Conservation (phyloP, 64 coral and sea anemone genomes). For the Catalaphyllia jardinei region DNA sequence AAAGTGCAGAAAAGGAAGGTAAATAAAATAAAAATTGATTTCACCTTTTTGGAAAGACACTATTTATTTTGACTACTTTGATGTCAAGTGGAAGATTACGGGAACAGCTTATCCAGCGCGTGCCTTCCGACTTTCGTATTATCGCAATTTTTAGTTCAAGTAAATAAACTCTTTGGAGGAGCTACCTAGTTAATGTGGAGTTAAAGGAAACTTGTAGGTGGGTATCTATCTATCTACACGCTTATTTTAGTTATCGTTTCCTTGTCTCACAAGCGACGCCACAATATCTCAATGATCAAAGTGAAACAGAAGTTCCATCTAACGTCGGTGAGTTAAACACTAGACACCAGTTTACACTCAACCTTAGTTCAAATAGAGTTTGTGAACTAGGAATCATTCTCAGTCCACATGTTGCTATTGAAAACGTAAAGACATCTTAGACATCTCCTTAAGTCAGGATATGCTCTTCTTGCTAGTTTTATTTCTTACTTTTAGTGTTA, state of each 20-base stretch:
- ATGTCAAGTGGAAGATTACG: too few species aligned
- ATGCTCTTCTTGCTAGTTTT: too few species aligned
- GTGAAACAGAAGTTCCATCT: conserved; percentile 18
- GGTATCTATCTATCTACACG: background rate
- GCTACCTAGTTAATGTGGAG: background rate
- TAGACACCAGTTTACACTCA: background rate
- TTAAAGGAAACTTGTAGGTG: background rate
- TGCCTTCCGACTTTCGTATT: too few species aligned
- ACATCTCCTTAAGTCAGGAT: too few species aligned
- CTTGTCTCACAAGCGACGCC: background rate
- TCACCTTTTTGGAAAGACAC: too few species aligned
- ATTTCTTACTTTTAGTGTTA: too few species aligned
- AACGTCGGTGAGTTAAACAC: conserved; percentile 2
- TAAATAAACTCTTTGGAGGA: background rate
- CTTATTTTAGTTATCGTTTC: background rate
- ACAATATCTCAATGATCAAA: background rate
- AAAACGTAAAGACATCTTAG: too few species aligned
- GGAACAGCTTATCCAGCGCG: too few species aligned
- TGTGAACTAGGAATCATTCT: too few species aligned
- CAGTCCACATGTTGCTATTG: too few species aligned
- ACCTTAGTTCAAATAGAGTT: background rate
- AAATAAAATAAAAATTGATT: background rate
- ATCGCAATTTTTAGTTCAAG: too few species aligned
- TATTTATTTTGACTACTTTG: too few species aligned
- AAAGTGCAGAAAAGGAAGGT: background rate